A percentile compares a stretch with the other conserved stretches of the same genome.
These are phyloP conservation scores for Okapia johnstoni DNA, from an alignment of 2,113 vertebrate species.

Conservation along the genomic window DNA sequence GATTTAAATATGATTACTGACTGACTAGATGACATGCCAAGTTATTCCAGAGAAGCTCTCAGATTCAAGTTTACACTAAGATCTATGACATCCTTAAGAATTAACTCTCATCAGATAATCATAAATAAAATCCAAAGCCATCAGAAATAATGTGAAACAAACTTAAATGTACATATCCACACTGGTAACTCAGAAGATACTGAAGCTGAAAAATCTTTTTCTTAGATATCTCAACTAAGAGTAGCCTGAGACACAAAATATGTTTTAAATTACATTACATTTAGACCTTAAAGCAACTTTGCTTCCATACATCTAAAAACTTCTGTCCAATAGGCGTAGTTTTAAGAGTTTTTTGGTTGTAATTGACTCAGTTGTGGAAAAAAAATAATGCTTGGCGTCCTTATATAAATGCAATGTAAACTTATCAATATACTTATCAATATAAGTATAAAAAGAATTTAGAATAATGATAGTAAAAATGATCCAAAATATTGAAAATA, in stretches of 20 bases:
- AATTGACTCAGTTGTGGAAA: not conserved
- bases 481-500: no score
- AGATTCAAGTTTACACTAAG: not conserved
- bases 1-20: not conserved
- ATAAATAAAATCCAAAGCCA: not conserved
- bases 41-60: not conserved
- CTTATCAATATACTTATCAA: no score
- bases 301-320: not conserved
- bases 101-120: not conserved
- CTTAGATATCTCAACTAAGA: not conserved
- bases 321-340: not conserved
- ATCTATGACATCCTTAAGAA: not conserved
- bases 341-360: not conserved
- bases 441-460: no score
- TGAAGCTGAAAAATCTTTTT: not conserved
- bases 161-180: not conserved
- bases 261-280: not conserved
- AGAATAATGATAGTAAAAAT: no score
- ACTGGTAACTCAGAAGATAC: not conserved
- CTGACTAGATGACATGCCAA: not conserved
- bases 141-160: not conserved
- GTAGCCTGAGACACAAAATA: not conserved
- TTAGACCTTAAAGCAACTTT: not conserved
- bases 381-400: not conserved
- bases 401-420: not conserved